Evolutionary conservation across 53 echinoderm and acorn worm species (phyloP), one percentile per base, ranked within the genome.

Genomic region (Zoroaster sp.): DNA sequence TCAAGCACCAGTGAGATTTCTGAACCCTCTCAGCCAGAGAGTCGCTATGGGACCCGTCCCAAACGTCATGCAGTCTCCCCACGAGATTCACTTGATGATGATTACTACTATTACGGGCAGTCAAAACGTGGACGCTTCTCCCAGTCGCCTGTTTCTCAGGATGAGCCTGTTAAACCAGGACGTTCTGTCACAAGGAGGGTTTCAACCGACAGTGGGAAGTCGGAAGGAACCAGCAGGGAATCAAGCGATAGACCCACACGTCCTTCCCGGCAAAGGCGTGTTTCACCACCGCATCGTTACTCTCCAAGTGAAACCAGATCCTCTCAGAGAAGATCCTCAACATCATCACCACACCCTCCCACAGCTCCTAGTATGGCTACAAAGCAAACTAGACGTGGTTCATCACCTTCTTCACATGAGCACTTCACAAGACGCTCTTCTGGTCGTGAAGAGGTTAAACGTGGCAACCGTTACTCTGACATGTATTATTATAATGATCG

Each of bases 231-330:
- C 28, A 67, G 42, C 43, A 41, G 81, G 9, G 81, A 81, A 41
- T 30, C 68, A 18, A n/a, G 66, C 3, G 81, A 81, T 42, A 76
- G 66, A 66, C 92, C 93, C 40, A 89, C 82, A 4, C 73, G 94
- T 47, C 68, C 94, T 18, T 94, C 92, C 18, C 87, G 90, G 28
- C 89, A 89, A 40, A 71, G 94, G 77, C 91, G 89, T 23, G 83
- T 91, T 23, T 96, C 96, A 4, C 93, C 96, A 40, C 96, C 96
- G 5, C 77, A 70, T 5, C 40, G 94, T 12, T 94, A 93, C 75
- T 94, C 96, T 39, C 94, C 96, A 8, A 96, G 93, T 44, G 94
- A 94, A 32, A 83, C 70, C 45, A 87, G 87, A 66, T 37, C 90
- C 2, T 78, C 79, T 15, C 44, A 66, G 30, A 77, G 92, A 73